Conservation (phyloP, 2,797 vertebrate species). For the Sebastes vulpes region DNA sequence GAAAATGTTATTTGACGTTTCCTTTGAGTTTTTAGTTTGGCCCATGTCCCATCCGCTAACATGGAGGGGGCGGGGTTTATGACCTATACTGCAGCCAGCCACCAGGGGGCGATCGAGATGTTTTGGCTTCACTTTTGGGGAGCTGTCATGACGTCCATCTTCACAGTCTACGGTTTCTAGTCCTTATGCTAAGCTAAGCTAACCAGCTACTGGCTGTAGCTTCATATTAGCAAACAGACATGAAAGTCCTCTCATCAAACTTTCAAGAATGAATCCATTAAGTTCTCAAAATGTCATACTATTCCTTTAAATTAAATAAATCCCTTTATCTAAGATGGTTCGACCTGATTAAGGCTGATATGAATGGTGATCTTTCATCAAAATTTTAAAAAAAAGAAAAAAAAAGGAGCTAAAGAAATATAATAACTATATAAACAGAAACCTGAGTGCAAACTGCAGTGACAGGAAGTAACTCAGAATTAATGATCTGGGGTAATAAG, state of each 20-base stretch:
- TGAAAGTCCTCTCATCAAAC: not conserved
- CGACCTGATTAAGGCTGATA: not conserved
- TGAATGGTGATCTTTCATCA: not conserved
- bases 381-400: not conserved
- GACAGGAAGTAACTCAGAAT: not conserved
- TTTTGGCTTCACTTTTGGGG: too few species aligned
- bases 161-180: not conserved
- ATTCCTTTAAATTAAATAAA: not conserved
- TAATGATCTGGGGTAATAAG: not conserved
- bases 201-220: not conserved
- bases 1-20: rapidly evolving
- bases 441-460: not conserved
- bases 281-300: not conserved
- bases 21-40: not conserved
- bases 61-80: not conserved
- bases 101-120: too few species aligned
- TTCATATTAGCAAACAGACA: not conserved
- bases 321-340: not conserved
- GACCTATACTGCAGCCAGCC: too few species aligned
- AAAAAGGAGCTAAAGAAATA: slow-evolving; percentile 1
- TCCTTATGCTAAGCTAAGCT: not conserved
- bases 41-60: not conserved
- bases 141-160: too few species aligned
- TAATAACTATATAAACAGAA: slow-evolving; percentile 1
- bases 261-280: not conserved